Conservation (phyloP, 37 sponge, comb jelly and placozoan genomes). For the Bolinopsis microptera region DNA sequence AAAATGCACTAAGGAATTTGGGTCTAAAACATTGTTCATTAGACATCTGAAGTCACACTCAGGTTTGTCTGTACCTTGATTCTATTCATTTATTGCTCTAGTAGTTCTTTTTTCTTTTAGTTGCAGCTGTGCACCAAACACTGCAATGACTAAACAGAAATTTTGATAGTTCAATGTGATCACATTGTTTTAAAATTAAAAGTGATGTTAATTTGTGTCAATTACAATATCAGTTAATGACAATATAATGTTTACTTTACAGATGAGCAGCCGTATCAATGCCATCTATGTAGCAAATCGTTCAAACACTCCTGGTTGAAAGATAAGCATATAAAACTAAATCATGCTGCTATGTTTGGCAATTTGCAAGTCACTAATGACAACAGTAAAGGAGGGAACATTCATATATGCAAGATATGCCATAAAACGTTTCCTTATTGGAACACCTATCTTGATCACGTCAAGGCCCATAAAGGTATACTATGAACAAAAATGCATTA, state of each 20-base stretch:
- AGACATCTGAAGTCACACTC: constrained; percentile 62
- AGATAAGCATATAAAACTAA: not conserved
- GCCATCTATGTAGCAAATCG: not conserved
- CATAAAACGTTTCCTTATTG: not conserved
- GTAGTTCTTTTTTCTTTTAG: too few relatives aligned
- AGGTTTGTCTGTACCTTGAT: not conserved
- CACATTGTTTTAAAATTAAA: not conserved
- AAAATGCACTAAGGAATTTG: constrained; percentile 1
- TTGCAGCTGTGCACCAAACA: too few relatives aligned
- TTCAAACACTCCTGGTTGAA: constrained; percentile 8
- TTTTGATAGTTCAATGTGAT: too few relatives aligned
- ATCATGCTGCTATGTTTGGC: not conserved
- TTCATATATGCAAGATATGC: constrained; percentile 2
- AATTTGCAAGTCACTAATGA: not conserved
- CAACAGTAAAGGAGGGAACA: not conserved
- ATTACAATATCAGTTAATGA: too few relatives aligned
- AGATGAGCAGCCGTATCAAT: not conserved
- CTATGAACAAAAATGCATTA: too few relatives aligned
- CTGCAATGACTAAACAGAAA: too few relatives aligned
- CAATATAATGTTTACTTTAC: too few relatives aligned
- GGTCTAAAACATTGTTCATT: not conserved
- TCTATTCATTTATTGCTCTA: too few relatives aligned
- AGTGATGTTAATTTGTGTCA: too few relatives aligned
- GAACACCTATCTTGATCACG: not conserved
- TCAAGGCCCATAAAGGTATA: constrained; percentile 31